Evolutionary conservation across 2,888 invertebrate species (phyloP).

Genomic region (Autographa gamma): DNA sequence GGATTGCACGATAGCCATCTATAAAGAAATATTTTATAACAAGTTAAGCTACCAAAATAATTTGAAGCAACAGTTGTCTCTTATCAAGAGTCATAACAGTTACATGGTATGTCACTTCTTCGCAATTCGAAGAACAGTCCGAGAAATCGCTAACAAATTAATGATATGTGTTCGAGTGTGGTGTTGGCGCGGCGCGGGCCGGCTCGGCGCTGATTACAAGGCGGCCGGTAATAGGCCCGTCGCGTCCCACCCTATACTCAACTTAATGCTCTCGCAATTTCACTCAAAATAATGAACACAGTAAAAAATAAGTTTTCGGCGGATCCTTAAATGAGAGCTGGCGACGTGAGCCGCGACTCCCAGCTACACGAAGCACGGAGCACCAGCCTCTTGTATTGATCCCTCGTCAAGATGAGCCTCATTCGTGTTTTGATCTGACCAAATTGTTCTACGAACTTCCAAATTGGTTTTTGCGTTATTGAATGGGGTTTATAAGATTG

Average conservation of each 20-base stretch:
- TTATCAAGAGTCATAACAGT: constrained; percentile 46
- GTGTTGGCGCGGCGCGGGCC: constrained; percentile 73
- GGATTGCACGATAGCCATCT: constrained; percentile 2
- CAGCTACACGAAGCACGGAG: constrained; percentile 42
- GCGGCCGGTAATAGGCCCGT: constrained; percentile 81
- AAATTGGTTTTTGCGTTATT: constrained; percentile 69
- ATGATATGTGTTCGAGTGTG: constrained; percentile 73
- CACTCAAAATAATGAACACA: constrained; percentile 87
- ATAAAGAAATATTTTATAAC: neutral
- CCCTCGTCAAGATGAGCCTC: constrained; percentile 63
- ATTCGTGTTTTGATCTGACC: constrained; percentile 70
- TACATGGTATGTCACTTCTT: constrained; percentile 58
- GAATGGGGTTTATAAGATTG: constrained; percentile 56
- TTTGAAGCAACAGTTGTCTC: constrained; percentile 28
- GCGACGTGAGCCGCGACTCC: constrained; percentile 75
- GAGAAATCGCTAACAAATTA: constrained; percentile 83
- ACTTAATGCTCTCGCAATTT: constrained; percentile 89
- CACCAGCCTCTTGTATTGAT: constrained; percentile 69
- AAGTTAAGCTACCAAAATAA: constrained; percentile 24
- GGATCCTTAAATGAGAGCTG: constrained; percentile 76
- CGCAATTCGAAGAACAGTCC: constrained; percentile 63
- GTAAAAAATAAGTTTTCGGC: constrained; percentile 84
- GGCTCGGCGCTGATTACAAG: constrained; percentile 85
- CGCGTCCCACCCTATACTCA: constrained; percentile 87
- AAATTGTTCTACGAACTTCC: constrained; percentile 76